Percentiles rank a stretch among this genome's conserved stretches.
Conservation (phyloP, 1,140 invertebrate species). For the Drosophila quadrilineata region DNA sequence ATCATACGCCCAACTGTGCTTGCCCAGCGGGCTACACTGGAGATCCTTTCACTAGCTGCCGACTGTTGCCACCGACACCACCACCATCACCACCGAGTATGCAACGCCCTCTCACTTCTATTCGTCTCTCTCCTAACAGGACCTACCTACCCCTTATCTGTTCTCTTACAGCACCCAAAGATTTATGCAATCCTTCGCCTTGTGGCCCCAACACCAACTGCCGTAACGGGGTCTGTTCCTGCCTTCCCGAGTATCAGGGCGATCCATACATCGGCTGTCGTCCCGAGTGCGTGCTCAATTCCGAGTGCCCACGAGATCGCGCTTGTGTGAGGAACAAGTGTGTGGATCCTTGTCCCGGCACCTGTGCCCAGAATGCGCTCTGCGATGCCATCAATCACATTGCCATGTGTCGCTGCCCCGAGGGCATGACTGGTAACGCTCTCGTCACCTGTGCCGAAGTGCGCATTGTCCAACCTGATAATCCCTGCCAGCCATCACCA, state of each 20-base stretch:
- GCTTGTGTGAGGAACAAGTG: constrained; percentile 92
- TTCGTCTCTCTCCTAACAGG: constrained; percentile 27
- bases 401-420: constrained; percentile 88
- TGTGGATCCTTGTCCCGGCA: constrained; percentile 88
- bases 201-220: constrained; percentile 90
- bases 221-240: constrained; percentile 89
- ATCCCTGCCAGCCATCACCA: constrained; percentile 88
- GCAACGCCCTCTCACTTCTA: constrained; percentile 41
- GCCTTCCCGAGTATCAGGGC: constrained; percentile 87
- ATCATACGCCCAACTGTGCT: constrained; percentile 87
- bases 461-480: constrained; percentile 65
- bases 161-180: constrained; percentile 78
- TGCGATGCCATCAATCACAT: constrained; percentile 90
- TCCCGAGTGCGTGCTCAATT: constrained; percentile 88
- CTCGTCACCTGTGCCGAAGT: constrained; percentile 75
- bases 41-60: constrained; percentile 86
- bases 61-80: constrained; percentile 80
- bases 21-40: constrained; percentile 86
- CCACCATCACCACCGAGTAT: constrained; percentile 74
- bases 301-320: constrained; percentile 88
- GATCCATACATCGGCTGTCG: constrained; percentile 89
- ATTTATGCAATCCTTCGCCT: constrained; percentile 86
- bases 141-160: constrained; percentile 49
- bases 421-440: constrained; percentile 90
- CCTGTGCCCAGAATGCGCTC: constrained; percentile 89